Evolutionary conservation across 2,797 vertebrate species (phyloP).

Genomic region (Leptatherina wallacei): DNA sequence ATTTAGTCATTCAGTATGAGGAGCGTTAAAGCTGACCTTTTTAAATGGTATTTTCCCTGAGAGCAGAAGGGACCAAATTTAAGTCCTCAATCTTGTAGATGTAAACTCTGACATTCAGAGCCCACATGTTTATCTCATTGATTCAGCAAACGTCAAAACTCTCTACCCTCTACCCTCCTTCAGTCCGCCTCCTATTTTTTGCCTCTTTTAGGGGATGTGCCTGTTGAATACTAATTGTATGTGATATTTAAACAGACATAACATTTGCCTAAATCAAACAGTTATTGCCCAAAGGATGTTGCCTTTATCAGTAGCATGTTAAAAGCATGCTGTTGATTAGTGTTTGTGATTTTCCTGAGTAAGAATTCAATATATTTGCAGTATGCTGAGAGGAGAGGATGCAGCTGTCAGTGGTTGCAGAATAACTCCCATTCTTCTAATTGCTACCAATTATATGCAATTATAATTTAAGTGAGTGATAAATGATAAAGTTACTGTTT

Average conservation of each 20-base stretch:
- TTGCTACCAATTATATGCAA: slow-evolving; percentile 44
- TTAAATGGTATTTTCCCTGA: slow-evolving; percentile 74
- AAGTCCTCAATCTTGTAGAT: slow-evolving; percentile 78
- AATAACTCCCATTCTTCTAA: slow-evolving; percentile 31
- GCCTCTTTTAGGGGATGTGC: slow-evolving; percentile 36
- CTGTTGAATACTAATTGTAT: slow-evolving; percentile 80
- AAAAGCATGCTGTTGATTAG: slow-evolving; percentile 58
- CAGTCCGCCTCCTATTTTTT: slow-evolving; percentile 40
- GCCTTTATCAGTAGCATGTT: slow-evolving; percentile 60
- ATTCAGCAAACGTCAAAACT: slow-evolving; percentile 78
- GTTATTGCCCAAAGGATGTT: slow-evolving; percentile 58
- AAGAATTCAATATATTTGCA: slow-evolving; percentile 37
- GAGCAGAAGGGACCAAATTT: slow-evolving; percentile 72
- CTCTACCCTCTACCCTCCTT: slow-evolving; percentile 46
- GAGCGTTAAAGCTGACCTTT: slow-evolving; percentile 76
- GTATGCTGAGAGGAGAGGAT: slow-evolving; percentile 42
- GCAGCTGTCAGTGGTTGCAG: slow-evolving; percentile 39
- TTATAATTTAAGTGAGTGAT: neutral
- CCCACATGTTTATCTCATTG: slow-evolving; percentile 82
- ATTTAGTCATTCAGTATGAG: slow-evolving; percentile 66
- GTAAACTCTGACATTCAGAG: slow-evolving; percentile 84
- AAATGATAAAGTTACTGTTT: neutral
- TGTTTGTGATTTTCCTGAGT: slow-evolving; percentile 52
- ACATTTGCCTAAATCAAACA: slow-evolving; percentile 83
- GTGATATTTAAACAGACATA: slow-evolving; percentile 85